Evolutionary conservation across 2,888 invertebrate genomes (phyloP).

Genomic region (Drosophila affinis): DNA sequence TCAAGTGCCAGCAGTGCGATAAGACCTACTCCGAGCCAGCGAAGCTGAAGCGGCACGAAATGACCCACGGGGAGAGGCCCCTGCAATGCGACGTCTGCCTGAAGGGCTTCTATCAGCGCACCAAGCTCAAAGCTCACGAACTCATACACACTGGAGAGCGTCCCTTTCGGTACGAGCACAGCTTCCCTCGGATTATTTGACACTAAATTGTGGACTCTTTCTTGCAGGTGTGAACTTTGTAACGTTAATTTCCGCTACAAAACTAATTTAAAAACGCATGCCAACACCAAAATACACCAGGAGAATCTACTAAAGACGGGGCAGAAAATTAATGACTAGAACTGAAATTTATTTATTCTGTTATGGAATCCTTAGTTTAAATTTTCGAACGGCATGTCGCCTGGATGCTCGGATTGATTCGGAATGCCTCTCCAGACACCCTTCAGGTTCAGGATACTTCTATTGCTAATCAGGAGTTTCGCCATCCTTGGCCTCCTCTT

Average conservation of each 20-base stretch:
- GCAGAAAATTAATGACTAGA: conserved; percentile 6
- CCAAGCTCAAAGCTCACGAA: conserved; percentile 53
- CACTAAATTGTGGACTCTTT: background rate
- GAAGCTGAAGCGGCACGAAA: conserved; percentile 55
- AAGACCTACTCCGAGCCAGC: conserved; percentile 64
- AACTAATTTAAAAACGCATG: conserved; percentile 58
- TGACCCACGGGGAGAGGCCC: conserved; percentile 60
- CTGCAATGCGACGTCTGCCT: conserved; percentile 63
- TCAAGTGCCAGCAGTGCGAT: conserved; percentile 85
- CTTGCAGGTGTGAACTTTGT: conserved; percentile 65
- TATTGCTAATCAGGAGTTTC: background rate
- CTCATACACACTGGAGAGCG: conserved; percentile 68
- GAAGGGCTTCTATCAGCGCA: conserved; percentile 58
- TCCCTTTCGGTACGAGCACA: conserved; percentile 47
- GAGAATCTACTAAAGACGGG: conserved; percentile 53
- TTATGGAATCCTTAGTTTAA: background rate
- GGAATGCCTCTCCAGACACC: background rate
- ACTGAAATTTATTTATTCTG: conserved; percentile 5
- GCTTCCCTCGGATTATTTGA: background rate
- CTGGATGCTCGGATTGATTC: background rate
- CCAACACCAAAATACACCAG: conserved; percentile 65
- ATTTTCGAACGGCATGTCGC: background rate
- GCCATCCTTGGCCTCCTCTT: background rate
- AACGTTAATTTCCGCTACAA: conserved; percentile 63
- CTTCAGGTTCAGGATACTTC: too few species aligned